These are phyloP conservation scores for Rhopalosiphum maidis DNA, from an alignment of 1,140 invertebrate genomes.

Conservation along the genomic window DNA sequence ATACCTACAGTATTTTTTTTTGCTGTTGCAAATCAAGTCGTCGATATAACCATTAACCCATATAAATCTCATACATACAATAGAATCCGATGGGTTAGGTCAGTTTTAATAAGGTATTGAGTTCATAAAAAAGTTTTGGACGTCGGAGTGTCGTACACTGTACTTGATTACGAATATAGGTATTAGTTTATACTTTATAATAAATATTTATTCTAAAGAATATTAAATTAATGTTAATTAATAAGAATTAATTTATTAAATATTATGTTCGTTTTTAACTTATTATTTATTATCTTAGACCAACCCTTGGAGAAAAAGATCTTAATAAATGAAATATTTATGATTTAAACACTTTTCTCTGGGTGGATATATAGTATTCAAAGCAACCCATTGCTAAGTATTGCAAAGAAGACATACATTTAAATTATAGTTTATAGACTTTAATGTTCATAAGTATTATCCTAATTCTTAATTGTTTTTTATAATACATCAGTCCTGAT, in stretches of 20 bases:
- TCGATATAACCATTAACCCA: background rate
- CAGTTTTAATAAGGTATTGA: slow-evolving; percentile 9
- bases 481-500: background rate
- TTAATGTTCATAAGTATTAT: background rate
- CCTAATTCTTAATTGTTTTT: too few relatives aligned
- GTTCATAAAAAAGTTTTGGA: background rate
- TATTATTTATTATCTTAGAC: background rate
- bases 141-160: background rate
- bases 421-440: background rate
- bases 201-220: background rate
- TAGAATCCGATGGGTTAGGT: background rate
- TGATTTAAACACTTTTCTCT: background rate
- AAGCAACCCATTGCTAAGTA: background rate
- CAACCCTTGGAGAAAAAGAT: background rate
- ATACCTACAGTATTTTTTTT: background rate
- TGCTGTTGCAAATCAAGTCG: background rate
- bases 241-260: background rate
- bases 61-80: background rate
- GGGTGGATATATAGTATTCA: background rate
- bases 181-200: background rate
- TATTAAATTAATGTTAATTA: background rate
- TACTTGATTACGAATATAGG: background rate
- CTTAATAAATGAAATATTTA: background rate
- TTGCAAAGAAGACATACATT: background rate
- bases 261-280: background rate